Evolutionary conservation across 2,888 invertebrate genomes (phyloP).

Genomic region (Toxonevra muliebris): DNA sequence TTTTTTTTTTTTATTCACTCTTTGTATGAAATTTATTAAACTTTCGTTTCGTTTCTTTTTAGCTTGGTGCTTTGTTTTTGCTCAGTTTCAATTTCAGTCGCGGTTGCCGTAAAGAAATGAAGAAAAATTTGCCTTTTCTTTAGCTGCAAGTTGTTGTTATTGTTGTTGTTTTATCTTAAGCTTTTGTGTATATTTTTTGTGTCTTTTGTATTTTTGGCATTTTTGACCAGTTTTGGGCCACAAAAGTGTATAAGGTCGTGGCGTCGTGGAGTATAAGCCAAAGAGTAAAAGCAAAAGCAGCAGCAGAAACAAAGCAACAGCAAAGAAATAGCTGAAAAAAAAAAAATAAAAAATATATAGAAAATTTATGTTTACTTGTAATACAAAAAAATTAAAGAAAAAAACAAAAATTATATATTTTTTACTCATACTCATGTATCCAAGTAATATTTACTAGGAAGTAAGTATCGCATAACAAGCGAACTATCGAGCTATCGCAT

Average conservation of each 20-base stretch:
- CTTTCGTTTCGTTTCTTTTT: constrained; percentile 24
- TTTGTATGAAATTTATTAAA: constrained; percentile 27
- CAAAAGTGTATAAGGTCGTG: too few relatives aligned
- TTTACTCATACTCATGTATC: too few relatives aligned
- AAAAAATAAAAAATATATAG: too few relatives aligned
- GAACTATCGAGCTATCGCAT: too few relatives aligned
- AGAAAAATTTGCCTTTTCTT: constrained; percentile 19
- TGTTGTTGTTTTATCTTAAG: background rate
- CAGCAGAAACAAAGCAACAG: constrained; percentile 12
- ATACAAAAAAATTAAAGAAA: too few relatives aligned
- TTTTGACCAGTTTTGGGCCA: constrained; percentile 13
- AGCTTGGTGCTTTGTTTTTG: background rate
- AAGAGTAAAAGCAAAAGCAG: constrained; percentile 10
- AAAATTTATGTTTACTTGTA: too few relatives aligned
- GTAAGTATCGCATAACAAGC: too few relatives aligned
- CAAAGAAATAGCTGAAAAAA: too few relatives aligned
- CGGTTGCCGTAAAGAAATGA: constrained; percentile 8
- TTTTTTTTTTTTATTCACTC: background rate
- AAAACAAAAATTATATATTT: too few relatives aligned
- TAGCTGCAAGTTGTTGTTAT: background rate
- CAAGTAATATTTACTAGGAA: too few relatives aligned
- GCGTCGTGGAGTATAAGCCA: too few relatives aligned
- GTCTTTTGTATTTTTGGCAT: constrained; percentile 15
- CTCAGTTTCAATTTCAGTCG: background rate
- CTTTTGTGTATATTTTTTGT: background rate